Evolutionary conservation across 2,113 vertebrate genomes (phyloP).

Genomic region (Sarotherodon lohbergeri): DNA sequence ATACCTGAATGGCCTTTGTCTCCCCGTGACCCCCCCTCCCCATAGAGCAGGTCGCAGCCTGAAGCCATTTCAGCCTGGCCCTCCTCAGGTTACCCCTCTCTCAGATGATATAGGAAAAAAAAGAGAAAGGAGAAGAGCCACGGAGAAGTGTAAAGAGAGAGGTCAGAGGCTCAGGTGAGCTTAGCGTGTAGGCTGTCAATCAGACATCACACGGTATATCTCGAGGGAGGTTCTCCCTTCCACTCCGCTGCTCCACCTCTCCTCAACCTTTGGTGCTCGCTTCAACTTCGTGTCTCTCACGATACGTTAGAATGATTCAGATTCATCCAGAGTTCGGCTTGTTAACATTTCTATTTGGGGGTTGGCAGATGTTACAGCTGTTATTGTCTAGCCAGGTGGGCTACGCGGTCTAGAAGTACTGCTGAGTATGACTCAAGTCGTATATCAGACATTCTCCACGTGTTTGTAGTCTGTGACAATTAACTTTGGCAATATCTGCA

Average conservation of each 20-base stretch:
- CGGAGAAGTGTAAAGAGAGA: constrained; percentile 44
- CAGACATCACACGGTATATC: constrained; percentile 45
- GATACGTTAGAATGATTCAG: neutral
- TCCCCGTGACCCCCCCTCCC: constrained; percentile 24
- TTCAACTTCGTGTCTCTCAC: constrained; percentile 33
- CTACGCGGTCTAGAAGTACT: accelerated
- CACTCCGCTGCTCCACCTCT: neutral
- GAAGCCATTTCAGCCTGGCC: constrained; percentile 64
- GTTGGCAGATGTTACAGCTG: neutral
- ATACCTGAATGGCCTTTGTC: constrained; percentile 78
- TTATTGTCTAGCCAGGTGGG: neutral
- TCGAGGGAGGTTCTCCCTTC: constrained; percentile 37
- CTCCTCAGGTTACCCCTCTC: constrained; percentile 65
- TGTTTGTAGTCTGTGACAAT: neutral
- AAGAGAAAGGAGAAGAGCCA: constrained; percentile 19
- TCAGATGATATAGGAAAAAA: neutral
- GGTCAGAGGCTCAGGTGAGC: constrained; percentile 68
- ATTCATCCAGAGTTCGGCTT: neutral
- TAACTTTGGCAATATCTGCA: neutral
- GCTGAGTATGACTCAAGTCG: neutral
- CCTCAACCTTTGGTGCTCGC: constrained; percentile 4
- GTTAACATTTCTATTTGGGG: neutral
- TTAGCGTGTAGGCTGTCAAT: constrained; percentile 68
- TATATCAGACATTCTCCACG: neutral
- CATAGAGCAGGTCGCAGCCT: constrained; percentile 63